Evolutionary conservation across 2,888 invertebrate species (phyloP).

Genomic region (Syrista parreyssii): DNA sequence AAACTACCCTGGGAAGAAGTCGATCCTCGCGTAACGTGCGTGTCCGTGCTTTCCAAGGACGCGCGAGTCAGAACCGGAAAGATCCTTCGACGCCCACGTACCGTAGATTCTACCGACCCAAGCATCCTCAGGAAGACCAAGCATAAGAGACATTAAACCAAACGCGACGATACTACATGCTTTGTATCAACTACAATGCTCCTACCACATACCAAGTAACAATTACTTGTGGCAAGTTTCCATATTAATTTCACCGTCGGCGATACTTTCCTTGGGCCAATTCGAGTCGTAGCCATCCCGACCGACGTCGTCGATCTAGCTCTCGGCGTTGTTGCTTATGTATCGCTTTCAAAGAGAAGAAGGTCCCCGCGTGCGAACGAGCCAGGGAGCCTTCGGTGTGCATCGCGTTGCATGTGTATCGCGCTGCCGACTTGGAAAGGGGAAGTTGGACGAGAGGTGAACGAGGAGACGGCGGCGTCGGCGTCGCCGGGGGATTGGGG

Average conservation of each 20-base stretch:
- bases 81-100: slow-evolving; percentile 62
- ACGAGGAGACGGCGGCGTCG: slow-evolving; percentile 24
- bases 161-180: neutral
- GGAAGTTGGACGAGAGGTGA: slow-evolving; percentile 49
- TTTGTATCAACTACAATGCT: neutral
- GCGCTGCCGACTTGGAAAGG: slow-evolving; percentile 52
- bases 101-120: neutral
- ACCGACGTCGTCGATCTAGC: neutral
- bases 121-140: neutral
- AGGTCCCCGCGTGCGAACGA: slow-evolving; percentile 15
- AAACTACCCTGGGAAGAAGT: slow-evolving; percentile 9
- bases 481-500: slow-evolving; percentile 33
- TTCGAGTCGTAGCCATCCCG: neutral
- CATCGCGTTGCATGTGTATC: slow-evolving; percentile 48
- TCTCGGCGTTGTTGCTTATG: slow-evolving; percentile 2
- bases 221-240: neutral
- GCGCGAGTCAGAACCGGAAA: slow-evolving; percentile 60
- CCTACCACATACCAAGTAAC: too few species aligned
- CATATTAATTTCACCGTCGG: neutral
- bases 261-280: neutral
- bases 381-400: slow-evolving; percentile 11
- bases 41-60: slow-evolving; percentile 53
- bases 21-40: slow-evolving; percentile 8
- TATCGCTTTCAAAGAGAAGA: slow-evolving; percentile 20
- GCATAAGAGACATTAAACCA: neutral